Base-by-base conservation (phyloP, 92 coral and sea anemone genomes). In the Paramuricea clavata region DNA sequence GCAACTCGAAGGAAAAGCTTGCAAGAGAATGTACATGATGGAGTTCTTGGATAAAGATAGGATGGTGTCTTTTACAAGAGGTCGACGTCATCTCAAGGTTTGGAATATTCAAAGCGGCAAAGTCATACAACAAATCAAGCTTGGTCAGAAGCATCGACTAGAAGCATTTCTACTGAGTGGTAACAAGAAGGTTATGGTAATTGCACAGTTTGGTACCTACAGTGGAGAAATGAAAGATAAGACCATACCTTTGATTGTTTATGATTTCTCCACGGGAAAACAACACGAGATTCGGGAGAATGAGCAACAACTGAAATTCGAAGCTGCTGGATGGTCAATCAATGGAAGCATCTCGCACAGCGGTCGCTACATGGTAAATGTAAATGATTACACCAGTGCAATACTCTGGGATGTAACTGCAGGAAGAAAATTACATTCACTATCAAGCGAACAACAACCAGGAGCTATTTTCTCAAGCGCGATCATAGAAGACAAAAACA, bases 11-110 rank as follows among this genome's bases (percentile, higher is more conserved):
- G 99, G 99, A 31, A 91, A 91, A 67, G 97, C 99, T 26, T 97
- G 99, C 90, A 97, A 93, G 84, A 90, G 99, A 56, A 94, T 93
- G 95, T 85, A 93, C 59, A 95, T 95, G 41, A 91, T 94, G 87
- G 97, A 98, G 33, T 57, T 93, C 81, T 92, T 94, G 25, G 98
- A 97, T 78, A 50, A 88, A 31, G 85, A 90, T 10, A 89, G 78
- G 65, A 87, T 97, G 92, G 84, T 97, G 19, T 94, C 99, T 16
- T 90, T 97, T 64, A 93, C 99, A 26, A 91, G 94, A 60, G 96
- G 96, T 33, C 85, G 99, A 42, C 89, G 95, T 68, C 82, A 89
- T 81, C 92, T 97, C 52, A 97, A 97, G 88, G 85, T 96, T 36
- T 96, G 99, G 99, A 88, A 94, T 77, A 85, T 94, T 69, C 89